These are phyloP conservation scores for Cactoblastis cactorum DNA, from an alignment of 2,888 invertebrate species.

Conservation along the genomic window DNA sequence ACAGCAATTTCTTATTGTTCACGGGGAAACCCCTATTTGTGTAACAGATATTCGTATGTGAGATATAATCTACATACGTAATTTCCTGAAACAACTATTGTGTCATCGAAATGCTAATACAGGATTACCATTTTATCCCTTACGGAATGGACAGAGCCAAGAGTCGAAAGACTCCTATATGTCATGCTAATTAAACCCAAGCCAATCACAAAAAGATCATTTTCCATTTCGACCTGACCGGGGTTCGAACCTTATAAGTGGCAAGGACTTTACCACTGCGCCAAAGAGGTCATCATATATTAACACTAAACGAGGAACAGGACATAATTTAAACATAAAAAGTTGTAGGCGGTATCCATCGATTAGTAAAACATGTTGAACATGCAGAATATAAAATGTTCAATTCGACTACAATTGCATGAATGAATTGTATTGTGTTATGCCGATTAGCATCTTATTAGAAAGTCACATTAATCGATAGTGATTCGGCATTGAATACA, in stretches of 20 bases:
- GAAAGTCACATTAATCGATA: conserved; percentile 10
- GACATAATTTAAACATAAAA: background rate
- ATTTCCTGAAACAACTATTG: background rate
- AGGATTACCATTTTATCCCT: too few species aligned
- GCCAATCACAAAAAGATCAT: too few species aligned
- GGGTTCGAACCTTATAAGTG: too few species aligned
- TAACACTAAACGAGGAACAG: background rate
- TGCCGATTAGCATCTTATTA: conserved; percentile 12
- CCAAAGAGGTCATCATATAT: too few species aligned
- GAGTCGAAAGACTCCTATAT: too few species aligned
- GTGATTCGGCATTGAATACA: conserved; percentile 8
- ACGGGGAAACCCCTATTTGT: background rate
- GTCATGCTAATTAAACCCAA: too few species aligned
- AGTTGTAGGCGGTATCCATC: background rate
- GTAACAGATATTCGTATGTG: background rate
- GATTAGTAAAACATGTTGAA: background rate
- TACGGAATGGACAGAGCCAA: too few species aligned
- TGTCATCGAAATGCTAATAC: background rate
- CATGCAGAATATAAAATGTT: background rate
- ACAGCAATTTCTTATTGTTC: background rate
- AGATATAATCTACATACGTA: background rate
- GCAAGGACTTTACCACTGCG: too few species aligned
- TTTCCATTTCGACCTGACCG: too few species aligned
- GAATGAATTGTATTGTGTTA: conserved; percentile 10
- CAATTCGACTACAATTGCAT: background rate